Conservation (phyloP, 2,113 vertebrate genomes). For the Tetrax tetrax region DNA sequence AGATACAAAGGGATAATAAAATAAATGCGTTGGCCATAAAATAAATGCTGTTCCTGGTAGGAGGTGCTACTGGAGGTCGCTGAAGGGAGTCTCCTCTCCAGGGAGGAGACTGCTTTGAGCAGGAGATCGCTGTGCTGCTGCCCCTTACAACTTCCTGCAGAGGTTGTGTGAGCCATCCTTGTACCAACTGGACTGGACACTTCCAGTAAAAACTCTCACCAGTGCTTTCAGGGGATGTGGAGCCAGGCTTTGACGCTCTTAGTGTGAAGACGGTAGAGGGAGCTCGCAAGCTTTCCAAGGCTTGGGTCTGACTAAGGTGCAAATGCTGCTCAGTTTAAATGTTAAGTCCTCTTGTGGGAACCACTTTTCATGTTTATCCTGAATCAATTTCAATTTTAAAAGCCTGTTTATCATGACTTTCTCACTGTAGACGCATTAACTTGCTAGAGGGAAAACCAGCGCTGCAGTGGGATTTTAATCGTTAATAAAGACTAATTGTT, state of each 20-base stretch:
- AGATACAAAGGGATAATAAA: neutral
- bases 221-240: accelerated
- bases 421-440: neutral
- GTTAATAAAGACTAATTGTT: neutral
- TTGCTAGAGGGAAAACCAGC: neutral
- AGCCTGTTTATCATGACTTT: neutral
- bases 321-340: accelerated
- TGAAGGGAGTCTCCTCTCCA: accelerated
- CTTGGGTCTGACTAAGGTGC: neutral
- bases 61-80: neutral
- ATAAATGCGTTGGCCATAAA: accelerated
- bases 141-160: neutral
- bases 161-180: neutral
- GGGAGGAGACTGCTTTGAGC: neutral
- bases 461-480: neutral
- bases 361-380: accelerated
- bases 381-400: neutral
- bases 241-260: accelerated
- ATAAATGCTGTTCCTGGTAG: neutral
- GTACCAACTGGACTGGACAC: accelerated
- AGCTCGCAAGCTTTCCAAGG: neutral
- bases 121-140: accelerated
- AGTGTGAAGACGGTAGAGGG: neutral
- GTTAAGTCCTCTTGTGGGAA: neutral
- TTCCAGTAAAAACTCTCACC: neutral